Evolutionary conservation across 2,888 invertebrate species (phyloP), one percentile per base, ranked within the genome.

Genomic region (Andrena hattorfiana): DNA sequence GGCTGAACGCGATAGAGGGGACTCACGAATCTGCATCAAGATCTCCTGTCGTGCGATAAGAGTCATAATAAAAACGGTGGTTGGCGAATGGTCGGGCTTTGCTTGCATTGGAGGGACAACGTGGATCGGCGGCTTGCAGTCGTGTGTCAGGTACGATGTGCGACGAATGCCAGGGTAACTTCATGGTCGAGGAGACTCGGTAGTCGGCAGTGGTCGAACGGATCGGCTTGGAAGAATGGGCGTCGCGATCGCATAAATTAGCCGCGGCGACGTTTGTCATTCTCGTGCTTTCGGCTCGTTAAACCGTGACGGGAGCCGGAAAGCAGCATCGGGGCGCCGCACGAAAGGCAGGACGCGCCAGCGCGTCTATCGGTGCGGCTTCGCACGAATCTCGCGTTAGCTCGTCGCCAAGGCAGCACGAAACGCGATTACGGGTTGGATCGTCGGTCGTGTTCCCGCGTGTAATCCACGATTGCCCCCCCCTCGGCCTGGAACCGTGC

Each of bases 261-360:
- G 49, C 64, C 20, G 56, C 62, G 70, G 56, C 54, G 72, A 56
- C 48, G 80, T 73, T 80, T 69, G 60, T 84, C 79, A 76, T 71
- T 74, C 71, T 77, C 81, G 85, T 85, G 77, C 71, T 64, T 74
- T 77, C 62, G 77, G 74, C 81, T 81, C 85, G 77, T 85, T 85
- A 85, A 75, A 62, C 63, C 71, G 68, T 71, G 71, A 69, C 76
- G 42, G 74, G 35, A 62, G 63, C 77, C 77, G 81, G 81, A 77
- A 85, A 64, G 64, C 59, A 73, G 77, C 74, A 59, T 51, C 73
- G 76, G 48, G 85, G 77, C 85, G 85, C 75, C 85, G 62, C 77
- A 81, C 67, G 84, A 85, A 81, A 64, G 48, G 56, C 64, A 35
- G 63, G n/a, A 48, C 42, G 26, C 6, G 73, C 35, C 35, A 13